Evolutionary conservation across 2,888 invertebrate genomes (phyloP).

Genomic region (Altica lythri): DNA sequence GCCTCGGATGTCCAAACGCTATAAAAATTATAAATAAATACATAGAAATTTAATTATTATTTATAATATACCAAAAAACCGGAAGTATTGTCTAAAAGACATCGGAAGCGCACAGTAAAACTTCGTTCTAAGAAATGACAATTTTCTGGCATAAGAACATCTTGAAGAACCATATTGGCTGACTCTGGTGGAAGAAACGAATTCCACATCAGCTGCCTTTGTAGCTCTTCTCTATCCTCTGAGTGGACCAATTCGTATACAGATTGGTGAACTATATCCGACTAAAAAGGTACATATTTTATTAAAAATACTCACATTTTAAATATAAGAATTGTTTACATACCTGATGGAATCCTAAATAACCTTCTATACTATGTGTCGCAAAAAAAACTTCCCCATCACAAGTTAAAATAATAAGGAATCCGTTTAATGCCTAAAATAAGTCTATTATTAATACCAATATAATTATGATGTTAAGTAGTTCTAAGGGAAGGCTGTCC

Average conservation of each 20-base stretch:
- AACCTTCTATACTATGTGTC: conserved; percentile 99
- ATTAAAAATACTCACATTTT: no score
- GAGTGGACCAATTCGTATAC: conserved; percentile 99
- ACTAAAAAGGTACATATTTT: conserved; percentile 68
- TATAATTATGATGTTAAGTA: neutral
- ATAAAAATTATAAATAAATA: conserved; percentile 41
- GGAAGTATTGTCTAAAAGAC: conserved; percentile 98
- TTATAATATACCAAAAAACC: conserved; percentile 86
- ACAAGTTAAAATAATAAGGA: conserved; percentile 97
- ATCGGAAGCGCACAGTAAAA: conserved; percentile 98
- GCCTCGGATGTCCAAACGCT: conserved; percentile 98
- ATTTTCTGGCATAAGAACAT: conserved; percentile 87
- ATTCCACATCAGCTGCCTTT: conserved; percentile 93
- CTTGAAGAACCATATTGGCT: conserved; percentile 79
- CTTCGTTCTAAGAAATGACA: conserved; percentile 90
- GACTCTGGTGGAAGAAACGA: conserved; percentile 85
- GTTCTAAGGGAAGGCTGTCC: no score
- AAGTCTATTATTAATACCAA: neutral
- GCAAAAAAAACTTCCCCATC: conserved; percentile 99
- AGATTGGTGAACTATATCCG: conserved; percentile 99
- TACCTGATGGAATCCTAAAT: conserved; percentile 99
- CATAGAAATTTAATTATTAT: neutral
- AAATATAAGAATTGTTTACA: no score
- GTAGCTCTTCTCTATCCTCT: conserved; percentile 97
- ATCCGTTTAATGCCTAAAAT: conserved; percentile 93